Percentiles rank a stretch among this genome's conserved stretches.
Conservation (phyloP, 2,113 vertebrate species). For the Echinops telfairi region DNA sequence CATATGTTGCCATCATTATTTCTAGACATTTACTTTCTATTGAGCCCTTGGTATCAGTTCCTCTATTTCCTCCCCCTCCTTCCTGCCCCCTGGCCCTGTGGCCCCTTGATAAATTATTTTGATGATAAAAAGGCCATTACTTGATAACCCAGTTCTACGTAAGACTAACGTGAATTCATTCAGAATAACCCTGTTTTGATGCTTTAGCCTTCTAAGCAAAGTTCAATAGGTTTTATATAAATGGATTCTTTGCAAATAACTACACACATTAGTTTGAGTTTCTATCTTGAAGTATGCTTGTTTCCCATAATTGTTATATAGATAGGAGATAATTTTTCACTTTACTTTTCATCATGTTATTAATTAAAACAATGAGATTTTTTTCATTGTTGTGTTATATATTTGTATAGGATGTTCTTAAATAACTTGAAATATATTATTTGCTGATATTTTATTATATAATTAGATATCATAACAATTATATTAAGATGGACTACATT, state of each 20-base stretch:
- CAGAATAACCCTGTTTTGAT: background rate
- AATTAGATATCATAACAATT: no score
- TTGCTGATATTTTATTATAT: background rate
- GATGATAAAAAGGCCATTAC: background rate
- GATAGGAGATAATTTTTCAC: background rate
- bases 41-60: no score
- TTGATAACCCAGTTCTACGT: background rate
- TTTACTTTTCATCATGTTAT: background rate
- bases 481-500: no score
- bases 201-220: constrained; percentile 25
- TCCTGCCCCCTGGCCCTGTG: no score
- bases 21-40: no score
- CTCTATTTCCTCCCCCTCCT: no score
- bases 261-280: background rate
- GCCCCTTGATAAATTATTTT: no score
- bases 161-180: background rate
- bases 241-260: background rate
- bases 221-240: constrained; percentile 10
- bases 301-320: background rate
- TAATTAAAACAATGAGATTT: background rate
- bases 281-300: background rate
- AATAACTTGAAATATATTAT: constrained; percentile 27
- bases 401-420: background rate
- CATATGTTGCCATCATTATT: no score
- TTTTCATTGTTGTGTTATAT: background rate